Evolutionary conservation across 2,113 vertebrate species (phyloP), one percentile per base, ranked within the genome.

Genomic region (Pithys albifrons): DNA sequence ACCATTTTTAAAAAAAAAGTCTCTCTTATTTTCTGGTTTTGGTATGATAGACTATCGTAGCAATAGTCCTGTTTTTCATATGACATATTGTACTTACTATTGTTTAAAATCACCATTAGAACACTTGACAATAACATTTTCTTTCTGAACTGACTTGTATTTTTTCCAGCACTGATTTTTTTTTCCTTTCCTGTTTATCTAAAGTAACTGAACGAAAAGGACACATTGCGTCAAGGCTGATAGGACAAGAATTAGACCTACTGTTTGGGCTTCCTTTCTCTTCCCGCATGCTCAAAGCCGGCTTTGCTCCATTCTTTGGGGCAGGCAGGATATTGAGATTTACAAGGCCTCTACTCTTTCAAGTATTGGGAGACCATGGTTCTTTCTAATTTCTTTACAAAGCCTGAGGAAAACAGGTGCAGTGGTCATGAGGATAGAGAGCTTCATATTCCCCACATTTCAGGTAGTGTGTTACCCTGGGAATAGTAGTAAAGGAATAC

Each of bases 111-210:
- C 9, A 24, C 92, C 72, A 96, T 97, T 96, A 95, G 92, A 97
- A 90, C 86, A 89, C 85, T 98, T 93, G 90, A 96, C 95, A 97
- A 95, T 95, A 97, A 95, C 12, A 9, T 85, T 97, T 97, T 89
- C 93, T 97, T 98, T 97, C 96, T 72, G n/a, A 95, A 81, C 39
- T 48, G 69, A 57, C 75, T 85, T 85, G 55, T 96, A 91, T 85
- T 96, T 97, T 95, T 96, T 96, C 76, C 93, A 96, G 89, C 85
- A 69, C 94, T 94, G 94, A 92, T 95, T 97, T 96, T 91, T 97
- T 97, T 97, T 97, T 89, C 88, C 77, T 96, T 98, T 97, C 96
- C 96, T 98, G 93, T 98, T 98, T 98, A 97, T 97, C 93, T 96
- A 84, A 97, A 94, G 86, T 91, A 93, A 90, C 78, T 96, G 91